Evolutionary conservation across 2,888 invertebrate genomes (phyloP).

Genomic region (Sminthurides aquaticus): DNA sequence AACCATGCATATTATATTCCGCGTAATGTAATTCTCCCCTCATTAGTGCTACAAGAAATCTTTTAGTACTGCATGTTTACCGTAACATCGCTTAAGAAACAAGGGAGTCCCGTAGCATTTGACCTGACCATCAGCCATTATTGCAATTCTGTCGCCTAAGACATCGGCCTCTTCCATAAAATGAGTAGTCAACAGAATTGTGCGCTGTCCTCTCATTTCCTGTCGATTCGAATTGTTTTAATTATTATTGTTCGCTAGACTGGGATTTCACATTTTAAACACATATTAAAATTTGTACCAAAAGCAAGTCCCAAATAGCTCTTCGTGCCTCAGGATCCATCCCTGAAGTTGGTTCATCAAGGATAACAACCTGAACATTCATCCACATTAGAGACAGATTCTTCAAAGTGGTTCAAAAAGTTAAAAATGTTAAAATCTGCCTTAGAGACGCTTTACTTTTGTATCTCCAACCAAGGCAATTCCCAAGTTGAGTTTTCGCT

Average conservation of each 20-base stretch:
- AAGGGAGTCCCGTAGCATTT: constrained; percentile 74
- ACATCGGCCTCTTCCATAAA: constrained; percentile 95
- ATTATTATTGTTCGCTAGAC: neutral
- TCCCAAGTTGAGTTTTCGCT: constrained; percentile 76
- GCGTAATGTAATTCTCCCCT: too few species aligned
- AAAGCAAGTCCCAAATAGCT: constrained; percentile 45
- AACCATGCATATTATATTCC: neutral
- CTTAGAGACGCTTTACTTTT: constrained; percentile 24
- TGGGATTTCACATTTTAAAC: neutral
- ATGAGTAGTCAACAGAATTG: constrained; percentile 82
- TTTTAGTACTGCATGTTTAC: too few species aligned
- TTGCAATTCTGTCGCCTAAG: constrained; percentile 75
- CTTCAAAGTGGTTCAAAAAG: too few species aligned
- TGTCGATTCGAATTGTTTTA: constrained; percentile 10
- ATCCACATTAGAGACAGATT: neutral
- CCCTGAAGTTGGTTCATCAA: constrained; percentile 53
- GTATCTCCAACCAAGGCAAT: constrained; percentile 78
- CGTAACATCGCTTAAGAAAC: constrained; percentile 63
- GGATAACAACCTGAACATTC: constrained; percentile 49
- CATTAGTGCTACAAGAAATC: too few species aligned
- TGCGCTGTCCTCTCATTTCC: constrained; percentile 59
- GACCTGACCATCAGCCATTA: constrained; percentile 66
- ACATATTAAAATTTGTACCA: too few species aligned
- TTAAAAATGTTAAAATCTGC: neutral
- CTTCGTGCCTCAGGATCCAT: constrained; percentile 55